Conservation (phyloP, 2,113 vertebrate species). For the Psammodynastes pulverulentus region DNA sequence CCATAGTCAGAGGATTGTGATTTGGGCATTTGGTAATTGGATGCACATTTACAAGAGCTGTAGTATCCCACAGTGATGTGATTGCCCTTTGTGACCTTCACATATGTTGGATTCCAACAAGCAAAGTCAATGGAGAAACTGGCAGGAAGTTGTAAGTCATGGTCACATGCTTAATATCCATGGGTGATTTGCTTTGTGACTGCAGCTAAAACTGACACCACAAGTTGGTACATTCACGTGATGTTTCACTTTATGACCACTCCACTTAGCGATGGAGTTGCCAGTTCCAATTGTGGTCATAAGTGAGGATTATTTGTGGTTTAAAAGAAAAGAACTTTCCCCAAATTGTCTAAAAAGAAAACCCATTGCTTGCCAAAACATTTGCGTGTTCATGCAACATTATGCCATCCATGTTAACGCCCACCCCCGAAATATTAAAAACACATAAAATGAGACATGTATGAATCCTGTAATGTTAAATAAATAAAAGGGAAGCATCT, state of each 20-base stretch:
- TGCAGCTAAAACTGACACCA: neutral
- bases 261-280: neutral
- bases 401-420: neutral
- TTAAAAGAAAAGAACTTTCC: neutral
- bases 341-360: neutral
- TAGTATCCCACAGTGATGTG: too few species aligned
- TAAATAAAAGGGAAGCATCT: neutral
- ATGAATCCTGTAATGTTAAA: neutral
- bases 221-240: neutral
- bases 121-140: neutral
- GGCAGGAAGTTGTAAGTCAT: neutral
- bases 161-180: too few species aligned
- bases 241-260: neutral
- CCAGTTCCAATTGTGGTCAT: neutral
- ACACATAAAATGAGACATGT: neutral
- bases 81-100: too few species aligned
- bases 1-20: too few species aligned
- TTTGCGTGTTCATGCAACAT: neutral
- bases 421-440: neutral
- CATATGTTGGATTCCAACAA: neutral
- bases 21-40: too few species aligned
- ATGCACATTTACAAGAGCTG: too few species aligned
- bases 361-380: neutral
- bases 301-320: neutral
- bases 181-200: too few species aligned